Evolutionary conservation across 2,888 invertebrate species (phyloP).

Genomic region (Nemurella pictetii): DNA sequence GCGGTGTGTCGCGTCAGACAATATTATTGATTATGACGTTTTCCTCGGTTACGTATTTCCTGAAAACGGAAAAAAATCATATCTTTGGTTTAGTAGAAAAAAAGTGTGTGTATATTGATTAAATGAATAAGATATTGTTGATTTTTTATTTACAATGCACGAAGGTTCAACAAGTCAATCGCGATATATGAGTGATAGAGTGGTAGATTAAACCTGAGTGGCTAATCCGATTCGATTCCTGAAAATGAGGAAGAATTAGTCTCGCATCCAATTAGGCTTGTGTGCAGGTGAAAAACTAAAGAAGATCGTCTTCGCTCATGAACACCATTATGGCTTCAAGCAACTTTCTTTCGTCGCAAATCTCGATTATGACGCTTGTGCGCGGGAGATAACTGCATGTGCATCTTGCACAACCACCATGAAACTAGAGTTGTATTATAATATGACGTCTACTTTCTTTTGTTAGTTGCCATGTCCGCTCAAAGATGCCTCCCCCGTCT

Average conservation of each 20-base stretch:
- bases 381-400: neutral
- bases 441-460: neutral
- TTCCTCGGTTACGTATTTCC: neutral
- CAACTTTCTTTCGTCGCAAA: neutral
- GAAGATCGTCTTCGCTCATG: neutral
- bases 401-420: neutral
- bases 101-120: neutral
- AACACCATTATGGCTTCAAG: neutral
- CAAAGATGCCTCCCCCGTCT: neutral
- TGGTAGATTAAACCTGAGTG: neutral
- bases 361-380: no score
- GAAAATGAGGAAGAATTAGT: neutral
- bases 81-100: neutral
- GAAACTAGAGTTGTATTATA: neutral
- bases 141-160: neutral
- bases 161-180: neutral
- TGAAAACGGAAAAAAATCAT: neutral
- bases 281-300: neutral
- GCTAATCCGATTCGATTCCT: neutral
- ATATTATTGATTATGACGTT: neutral
- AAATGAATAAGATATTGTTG: neutral
- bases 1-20: neutral
- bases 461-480: neutral
- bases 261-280: neutral
- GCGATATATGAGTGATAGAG: neutral